Percentiles rank a stretch among this genome's conserved stretches.
phyloP scores from a whole-genome alignment of 2,797 vertebrate genomes.

The Micropoecilia bifurca region DNA sequence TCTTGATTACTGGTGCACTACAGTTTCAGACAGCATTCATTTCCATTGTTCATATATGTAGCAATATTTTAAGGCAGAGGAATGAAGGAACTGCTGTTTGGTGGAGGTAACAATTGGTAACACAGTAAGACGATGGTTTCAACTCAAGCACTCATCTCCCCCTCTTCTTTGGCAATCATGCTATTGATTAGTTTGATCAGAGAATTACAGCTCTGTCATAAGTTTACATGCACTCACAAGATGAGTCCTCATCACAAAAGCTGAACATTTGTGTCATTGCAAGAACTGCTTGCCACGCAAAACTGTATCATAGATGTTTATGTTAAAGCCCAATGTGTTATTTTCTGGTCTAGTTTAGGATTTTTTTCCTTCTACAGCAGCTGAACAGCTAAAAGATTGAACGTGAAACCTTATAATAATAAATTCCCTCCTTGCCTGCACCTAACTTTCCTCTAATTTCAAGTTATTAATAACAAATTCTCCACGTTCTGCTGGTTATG shows the following conservation, averaged over 20 bases:
- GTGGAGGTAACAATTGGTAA: neutral
- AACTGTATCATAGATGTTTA: neutral
- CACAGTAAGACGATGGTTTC: neutral
- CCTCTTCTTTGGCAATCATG: neutral
- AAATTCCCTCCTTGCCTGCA: neutral
- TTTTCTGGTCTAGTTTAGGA: neutral
- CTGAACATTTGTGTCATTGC: constrained; percentile 1
- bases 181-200: neutral
- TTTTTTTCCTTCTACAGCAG: neutral
- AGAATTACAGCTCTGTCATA: neutral
- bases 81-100: neutral
- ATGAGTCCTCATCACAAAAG: neutral
- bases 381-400: neutral
- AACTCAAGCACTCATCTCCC: neutral
- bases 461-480: neutral
- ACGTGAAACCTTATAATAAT: too few relatives aligned
- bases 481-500: neutral
- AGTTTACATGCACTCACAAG: neutral
- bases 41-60: neutral
- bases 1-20: neutral
- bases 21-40: neutral
- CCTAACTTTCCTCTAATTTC: neutral
- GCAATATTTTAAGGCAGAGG: neutral
- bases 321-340: neutral
- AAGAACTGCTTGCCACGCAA: neutral